Evolutionary conservation across 2,888 invertebrate species (phyloP).

Genomic region (Ornithoptera priamus): DNA sequence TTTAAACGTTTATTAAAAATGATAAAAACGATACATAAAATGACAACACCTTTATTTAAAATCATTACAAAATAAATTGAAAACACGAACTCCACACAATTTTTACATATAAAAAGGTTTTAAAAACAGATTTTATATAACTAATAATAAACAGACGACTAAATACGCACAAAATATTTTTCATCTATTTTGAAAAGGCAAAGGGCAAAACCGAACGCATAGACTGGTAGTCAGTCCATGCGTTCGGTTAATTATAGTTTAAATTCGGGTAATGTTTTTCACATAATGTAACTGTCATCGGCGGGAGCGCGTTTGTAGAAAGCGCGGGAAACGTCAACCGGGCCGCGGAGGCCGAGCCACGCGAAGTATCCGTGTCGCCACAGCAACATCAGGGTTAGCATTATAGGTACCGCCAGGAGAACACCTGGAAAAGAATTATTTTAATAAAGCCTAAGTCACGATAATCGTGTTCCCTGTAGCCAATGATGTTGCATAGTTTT

Average conservation of each 20-base stretch:
- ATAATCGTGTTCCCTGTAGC: too few species aligned
- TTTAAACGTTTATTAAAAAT: too few species aligned
- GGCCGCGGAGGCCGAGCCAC: constrained; percentile 77
- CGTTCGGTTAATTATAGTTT: too few species aligned
- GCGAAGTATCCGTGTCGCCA: constrained; percentile 84
- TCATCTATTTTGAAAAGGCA: too few species aligned
- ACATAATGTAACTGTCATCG: constrained; percentile 62
- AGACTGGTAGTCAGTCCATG: too few species aligned
- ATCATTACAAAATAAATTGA: background rate
- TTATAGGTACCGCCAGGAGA: constrained; percentile 83
- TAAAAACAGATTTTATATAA: background rate
- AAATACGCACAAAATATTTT: too few species aligned
- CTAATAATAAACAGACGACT: too few species aligned
- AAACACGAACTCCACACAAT: background rate
- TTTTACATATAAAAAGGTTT: background rate
- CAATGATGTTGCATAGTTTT: too few species aligned
- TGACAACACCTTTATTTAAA: background rate
- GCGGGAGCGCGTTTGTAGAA: constrained; percentile 85
- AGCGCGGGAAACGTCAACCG: constrained; percentile 82
- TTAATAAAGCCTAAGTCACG: background rate
- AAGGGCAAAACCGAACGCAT: too few species aligned
- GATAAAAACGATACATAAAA: too few species aligned
- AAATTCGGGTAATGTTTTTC: constrained; percentile 24
- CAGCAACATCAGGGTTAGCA: constrained; percentile 79
- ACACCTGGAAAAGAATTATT: constrained; percentile 68